Conservation (phyloP, 2,888 invertebrate species). For the Drosophila nr. perissopoda region DNA sequence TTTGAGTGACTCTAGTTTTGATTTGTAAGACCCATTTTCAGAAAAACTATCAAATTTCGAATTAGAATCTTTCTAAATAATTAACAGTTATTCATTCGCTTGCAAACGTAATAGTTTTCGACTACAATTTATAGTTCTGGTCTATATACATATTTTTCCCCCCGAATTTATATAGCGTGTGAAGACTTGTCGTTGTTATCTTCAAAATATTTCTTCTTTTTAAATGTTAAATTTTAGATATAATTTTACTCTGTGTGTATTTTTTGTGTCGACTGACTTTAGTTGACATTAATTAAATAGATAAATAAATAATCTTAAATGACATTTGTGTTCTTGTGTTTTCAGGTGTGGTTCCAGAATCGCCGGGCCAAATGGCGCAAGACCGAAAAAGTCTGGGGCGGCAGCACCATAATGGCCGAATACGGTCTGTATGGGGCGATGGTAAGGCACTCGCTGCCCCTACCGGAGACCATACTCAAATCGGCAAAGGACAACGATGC, state of each 20-base stretch:
- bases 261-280: too few relatives aligned
- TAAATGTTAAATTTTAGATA: too few relatives aligned
- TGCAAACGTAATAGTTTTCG: neutral
- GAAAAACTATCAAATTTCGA: neutral
- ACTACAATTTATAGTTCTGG: neutral
- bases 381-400: slow-evolving; percentile 99
- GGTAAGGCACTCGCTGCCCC: slow-evolving; percentile 99
- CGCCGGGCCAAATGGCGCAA: slow-evolving; percentile 99
- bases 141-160: neutral
- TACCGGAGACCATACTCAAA: slow-evolving; percentile 99
- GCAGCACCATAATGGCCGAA: slow-evolving; percentile 99
- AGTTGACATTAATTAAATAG: too few relatives aligned
- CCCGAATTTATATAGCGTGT: neutral
- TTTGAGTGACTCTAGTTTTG: neutral
- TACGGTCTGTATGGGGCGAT: slow-evolving; percentile 99
- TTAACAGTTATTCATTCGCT: neutral
- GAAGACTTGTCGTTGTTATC: neutral
- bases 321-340: neutral
- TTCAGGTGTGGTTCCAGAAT: slow-evolving; percentile 98
- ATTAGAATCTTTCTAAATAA: neutral
- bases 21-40: neutral
- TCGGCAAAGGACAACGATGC: slow-evolving; percentile 98
- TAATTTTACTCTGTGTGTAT: too few relatives aligned
- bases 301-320: neutral
- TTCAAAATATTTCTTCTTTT: too few relatives aligned